Conservation (phyloP, 2,888 invertebrate species). For the Diarsia mendica region DNA sequence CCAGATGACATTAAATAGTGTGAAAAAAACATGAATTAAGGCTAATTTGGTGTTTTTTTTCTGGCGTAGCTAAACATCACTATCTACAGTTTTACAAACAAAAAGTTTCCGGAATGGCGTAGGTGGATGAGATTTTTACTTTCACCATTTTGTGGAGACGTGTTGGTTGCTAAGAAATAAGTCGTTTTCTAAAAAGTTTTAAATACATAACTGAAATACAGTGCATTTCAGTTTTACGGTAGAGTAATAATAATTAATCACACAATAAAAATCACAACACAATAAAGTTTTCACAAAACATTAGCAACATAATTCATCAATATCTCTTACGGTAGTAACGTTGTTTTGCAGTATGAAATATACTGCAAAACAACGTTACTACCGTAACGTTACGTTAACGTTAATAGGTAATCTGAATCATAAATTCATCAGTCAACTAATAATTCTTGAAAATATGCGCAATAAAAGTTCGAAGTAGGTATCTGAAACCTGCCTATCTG, state of each 20-base stretch:
- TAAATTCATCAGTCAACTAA: not conserved
- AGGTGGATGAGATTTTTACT: not conserved
- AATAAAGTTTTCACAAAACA: slow-evolving; percentile 19
- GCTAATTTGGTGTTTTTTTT: slow-evolving; percentile 12
- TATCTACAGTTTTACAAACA: not conserved
- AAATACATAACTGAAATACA: slow-evolving; percentile 1
- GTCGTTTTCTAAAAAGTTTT: not conserved
- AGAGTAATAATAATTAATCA: not conserved
- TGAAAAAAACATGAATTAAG: slow-evolving; percentile 36
- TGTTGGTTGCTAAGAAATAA: not conserved
- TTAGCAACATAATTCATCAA: not conserved
- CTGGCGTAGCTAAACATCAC: not conserved
- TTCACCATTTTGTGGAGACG: slow-evolving; percentile 5
- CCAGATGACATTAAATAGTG: slow-evolving; percentile 65
- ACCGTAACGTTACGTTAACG: too few relatives aligned
- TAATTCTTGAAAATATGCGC: slow-evolving; percentile 16
- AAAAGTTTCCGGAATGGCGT: not conserved
- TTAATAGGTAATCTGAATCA: slow-evolving; percentile 18
- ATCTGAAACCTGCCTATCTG: not conserved
- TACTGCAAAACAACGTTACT: slow-evolving; percentile 12
- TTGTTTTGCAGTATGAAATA: too few relatives aligned
- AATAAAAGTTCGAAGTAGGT: slow-evolving; percentile 20
- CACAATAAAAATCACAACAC: not conserved
- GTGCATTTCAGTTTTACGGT: slow-evolving; percentile 1
- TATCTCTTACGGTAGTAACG: too few relatives aligned